Base-by-base conservation (phyloP, 2,797 vertebrate species). In the Mionectes olivaceus region DNA sequence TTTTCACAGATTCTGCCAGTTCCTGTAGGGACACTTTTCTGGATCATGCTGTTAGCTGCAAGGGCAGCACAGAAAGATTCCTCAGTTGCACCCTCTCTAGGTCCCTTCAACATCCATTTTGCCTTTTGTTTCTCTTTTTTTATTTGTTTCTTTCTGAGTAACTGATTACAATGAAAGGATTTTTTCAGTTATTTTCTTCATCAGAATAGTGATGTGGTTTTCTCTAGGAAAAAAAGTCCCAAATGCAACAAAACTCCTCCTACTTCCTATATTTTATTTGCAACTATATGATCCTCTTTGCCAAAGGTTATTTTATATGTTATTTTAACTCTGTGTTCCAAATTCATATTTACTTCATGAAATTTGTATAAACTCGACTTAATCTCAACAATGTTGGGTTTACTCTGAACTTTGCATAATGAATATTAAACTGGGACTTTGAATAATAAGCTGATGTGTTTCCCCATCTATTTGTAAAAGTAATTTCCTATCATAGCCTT, bases 1-100 rank as follows among this genome's bases (percentile, higher is more conserved):
- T 91, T 95, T 96, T 91, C 79, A 94, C 84, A 93, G 63, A 95
- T 90, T 94, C 82, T 91, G 27, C 43, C 63, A 83, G 74, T 93
- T 97, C 76, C 70, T 63, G 80, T 64, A 67, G 87, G 77, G 74
- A 79, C 35, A 64, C 71, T 95, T 91, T 88, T 92, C 39, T 88
- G 55, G 28, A 84, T 87, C 22, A 0, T 64, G 41, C 44, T 84
- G 22, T 63, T 91, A 87, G 81, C 46, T 90, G 52, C 41, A 52
- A 88, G 53, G 53, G 53, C 30, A 89, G 63, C 57, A 93, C 57
- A 86, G 35, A 92, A 85, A 37, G 12, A 88, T 64, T 84, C 39
- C 47, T 89, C n/a, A 18, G 13, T 91, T 71, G 28, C 55, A 71
- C 10, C 25, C 56, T 83, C 32, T 61, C 57, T 35, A 63, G 24